Conservation (phyloP, 2,113 vertebrate genomes). For the Lepus timidus region DNA sequence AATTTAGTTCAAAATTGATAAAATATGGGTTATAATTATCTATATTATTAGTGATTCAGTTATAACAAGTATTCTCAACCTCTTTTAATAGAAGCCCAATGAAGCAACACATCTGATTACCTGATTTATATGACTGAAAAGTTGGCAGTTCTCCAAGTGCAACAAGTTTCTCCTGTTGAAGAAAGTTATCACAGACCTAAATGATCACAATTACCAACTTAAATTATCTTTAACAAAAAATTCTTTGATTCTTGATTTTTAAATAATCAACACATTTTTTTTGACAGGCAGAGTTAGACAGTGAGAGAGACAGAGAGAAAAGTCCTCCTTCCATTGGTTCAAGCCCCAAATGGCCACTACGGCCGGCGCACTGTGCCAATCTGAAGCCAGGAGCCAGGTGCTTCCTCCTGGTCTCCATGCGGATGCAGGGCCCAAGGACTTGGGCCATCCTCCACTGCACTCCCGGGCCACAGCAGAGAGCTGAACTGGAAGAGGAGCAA, state of each 20-base stretch:
- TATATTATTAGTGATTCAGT: conserved; percentile 13
- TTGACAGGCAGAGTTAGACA: too few relatives aligned
- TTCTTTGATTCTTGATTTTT: conserved; percentile 28
- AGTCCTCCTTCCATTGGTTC: too few relatives aligned
- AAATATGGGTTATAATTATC: not conserved
- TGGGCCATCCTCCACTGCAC: too few relatives aligned
- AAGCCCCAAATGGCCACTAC: too few relatives aligned
- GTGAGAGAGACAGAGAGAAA: too few relatives aligned
- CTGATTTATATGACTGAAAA: conserved; percentile 66
- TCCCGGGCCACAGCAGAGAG: too few relatives aligned
- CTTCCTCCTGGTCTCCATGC: too few relatives aligned
- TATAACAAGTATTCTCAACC: conserved; percentile 39
- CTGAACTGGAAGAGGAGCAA: too few relatives aligned
- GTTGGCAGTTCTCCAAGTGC: conserved; percentile 82
- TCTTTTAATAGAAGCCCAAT: not conserved
- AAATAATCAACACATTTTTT: not conserved
- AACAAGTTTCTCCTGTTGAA: conserved; percentile 86
- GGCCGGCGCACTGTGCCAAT: too few relatives aligned
- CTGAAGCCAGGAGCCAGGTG: too few relatives aligned
- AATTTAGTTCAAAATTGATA: conserved; percentile 51
- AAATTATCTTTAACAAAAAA: conserved; percentile 33
- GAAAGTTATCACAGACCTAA: conserved; percentile 64
- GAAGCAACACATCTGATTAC: conserved; percentile 62
- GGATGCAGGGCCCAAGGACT: too few relatives aligned
- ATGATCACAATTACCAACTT: not conserved